A percentile compares a stretch with the other conserved stretches of the same genome.
phyloP scores from a whole-genome alignment of 2,113 vertebrate genomes.

The Dendropsophus ebraccatus region DNA sequence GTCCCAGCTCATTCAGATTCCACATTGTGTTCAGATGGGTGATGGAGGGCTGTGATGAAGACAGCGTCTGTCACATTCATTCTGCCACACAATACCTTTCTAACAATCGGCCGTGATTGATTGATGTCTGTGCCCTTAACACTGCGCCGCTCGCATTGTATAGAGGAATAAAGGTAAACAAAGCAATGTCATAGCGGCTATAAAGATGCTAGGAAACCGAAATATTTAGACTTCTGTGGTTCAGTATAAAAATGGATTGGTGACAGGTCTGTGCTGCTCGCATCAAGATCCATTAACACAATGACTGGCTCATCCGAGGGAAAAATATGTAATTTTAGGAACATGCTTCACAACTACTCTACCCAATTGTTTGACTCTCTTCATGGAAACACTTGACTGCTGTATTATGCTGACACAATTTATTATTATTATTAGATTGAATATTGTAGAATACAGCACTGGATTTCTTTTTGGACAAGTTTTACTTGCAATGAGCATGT shows the following conservation, averaged over 20 bases:
- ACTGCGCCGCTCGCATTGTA: background rate
- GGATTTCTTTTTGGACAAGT: too few species aligned
- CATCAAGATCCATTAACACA: background rate
- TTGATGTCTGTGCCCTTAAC: background rate
- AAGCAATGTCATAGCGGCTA: background rate
- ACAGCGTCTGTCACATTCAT: conserved; percentile 26
- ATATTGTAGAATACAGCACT: too few species aligned
- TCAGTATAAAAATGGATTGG: background rate
- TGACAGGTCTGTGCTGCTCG: background rate
- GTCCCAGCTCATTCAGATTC: background rate
- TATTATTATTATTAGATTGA: too few species aligned
- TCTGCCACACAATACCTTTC: background rate
- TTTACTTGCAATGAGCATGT: too few species aligned
- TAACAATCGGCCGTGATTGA: conserved; percentile 6
- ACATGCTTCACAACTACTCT: background rate
- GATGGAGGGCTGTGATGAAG: background rate
- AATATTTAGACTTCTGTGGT: background rate
- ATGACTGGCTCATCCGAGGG: too few species aligned
- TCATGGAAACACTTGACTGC: too few species aligned
- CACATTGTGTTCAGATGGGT: background rate
- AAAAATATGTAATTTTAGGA: background rate
- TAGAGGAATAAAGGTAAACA: background rate
- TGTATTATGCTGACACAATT: too few species aligned
- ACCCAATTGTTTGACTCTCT: too few species aligned
- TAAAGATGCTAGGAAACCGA: background rate